Evolutionary conservation across 1,140 invertebrate species (phyloP).

Genomic region (Oedothorax gibbosus): DNA sequence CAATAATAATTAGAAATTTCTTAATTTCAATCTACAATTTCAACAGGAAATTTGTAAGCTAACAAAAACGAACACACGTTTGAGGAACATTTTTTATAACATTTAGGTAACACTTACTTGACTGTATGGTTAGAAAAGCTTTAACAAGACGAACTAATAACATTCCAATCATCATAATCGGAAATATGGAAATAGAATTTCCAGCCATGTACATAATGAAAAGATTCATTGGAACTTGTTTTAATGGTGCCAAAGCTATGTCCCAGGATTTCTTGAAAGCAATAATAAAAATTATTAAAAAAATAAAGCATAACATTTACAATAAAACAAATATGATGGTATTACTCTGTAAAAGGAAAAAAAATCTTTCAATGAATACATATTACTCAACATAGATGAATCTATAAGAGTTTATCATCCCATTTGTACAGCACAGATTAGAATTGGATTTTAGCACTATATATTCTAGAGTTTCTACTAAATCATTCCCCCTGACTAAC

Average conservation of each 20-base stretch:
- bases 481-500: no score
- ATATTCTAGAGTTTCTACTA: no score
- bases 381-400: no score
- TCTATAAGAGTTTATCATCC: no score
- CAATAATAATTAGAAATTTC: no score
- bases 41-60: no score
- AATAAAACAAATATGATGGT: no score
- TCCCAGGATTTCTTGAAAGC: slow-evolving; percentile 89
- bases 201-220: slow-evolving; percentile 99
- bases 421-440: no score
- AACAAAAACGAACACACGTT: neutral
- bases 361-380: no score
- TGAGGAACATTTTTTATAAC: slow-evolving; percentile 4
- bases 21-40: no score
- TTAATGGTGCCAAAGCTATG: slow-evolving; percentile 92
- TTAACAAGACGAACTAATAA: slow-evolving; percentile 95
- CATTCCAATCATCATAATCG: slow-evolving; percentile 99
- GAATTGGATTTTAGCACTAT: no score
- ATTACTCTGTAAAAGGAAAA: no score
- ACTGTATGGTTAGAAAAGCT: slow-evolving; percentile 89
- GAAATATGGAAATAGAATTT: slow-evolving; percentile 98
- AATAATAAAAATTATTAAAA: neutral
- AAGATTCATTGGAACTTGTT: slow-evolving; percentile 96
- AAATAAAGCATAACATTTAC: neutral
- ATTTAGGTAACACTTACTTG: slow-evolving; percentile 72